These are phyloP conservation scores for Ormia ochracea DNA, from an alignment of 2,888 invertebrate species.

Conservation along the genomic window DNA sequence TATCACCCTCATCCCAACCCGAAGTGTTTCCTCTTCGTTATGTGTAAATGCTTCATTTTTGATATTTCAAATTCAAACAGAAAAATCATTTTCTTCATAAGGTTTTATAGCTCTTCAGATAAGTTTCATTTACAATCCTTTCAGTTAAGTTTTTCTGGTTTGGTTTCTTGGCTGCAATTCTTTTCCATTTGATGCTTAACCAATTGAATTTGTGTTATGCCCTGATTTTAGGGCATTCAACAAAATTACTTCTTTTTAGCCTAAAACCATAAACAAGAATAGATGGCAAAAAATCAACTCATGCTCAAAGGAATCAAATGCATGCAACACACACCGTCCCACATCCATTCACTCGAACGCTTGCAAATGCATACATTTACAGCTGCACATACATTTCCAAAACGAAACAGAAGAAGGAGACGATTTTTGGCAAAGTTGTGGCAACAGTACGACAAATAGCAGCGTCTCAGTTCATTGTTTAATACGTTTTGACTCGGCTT, in stretches of 20 bases:
- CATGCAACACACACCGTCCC: background rate
- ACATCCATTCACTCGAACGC: background rate
- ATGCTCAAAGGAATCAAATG: slow-evolving; percentile 43
- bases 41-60: too few species aligned
- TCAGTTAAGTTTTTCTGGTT: background rate
- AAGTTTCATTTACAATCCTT: background rate
- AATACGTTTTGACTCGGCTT: slow-evolving; percentile 29
- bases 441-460: slow-evolving; percentile 19
- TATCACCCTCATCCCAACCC: too few species aligned
- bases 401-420: background rate
- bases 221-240: slow-evolving; percentile 57
- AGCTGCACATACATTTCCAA: background rate
- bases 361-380: background rate
- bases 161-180: background rate
- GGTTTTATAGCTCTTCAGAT: background rate
- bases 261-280: slow-evolving; percentile 54
- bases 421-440: background rate
- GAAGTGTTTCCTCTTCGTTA: too few species aligned
- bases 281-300: slow-evolving; percentile 52
- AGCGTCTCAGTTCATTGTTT: slow-evolving; percentile 4
- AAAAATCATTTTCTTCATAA: too few species aligned
- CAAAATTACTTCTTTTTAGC: slow-evolving; percentile 57
- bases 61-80: too few species aligned
- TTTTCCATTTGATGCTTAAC: slow-evolving; percentile 46
- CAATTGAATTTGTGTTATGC: slow-evolving; percentile 61